Conservation (phyloP, 2,797 vertebrate genomes). For the Tragelaphus oryx region DNA sequence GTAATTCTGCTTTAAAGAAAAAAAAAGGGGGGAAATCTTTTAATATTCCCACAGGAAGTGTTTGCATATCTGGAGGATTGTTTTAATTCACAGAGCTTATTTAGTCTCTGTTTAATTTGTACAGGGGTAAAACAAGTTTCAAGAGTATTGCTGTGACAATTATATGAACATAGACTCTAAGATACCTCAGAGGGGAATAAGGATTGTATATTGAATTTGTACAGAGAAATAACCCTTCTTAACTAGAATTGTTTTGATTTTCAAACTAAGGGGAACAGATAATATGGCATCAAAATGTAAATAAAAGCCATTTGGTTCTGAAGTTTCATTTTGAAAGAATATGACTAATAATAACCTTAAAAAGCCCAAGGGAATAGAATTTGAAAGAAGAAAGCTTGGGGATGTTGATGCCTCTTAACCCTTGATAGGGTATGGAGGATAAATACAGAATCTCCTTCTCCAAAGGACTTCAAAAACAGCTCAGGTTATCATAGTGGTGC, state of each 20-base stretch:
- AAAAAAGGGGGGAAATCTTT: conserved; percentile 11
- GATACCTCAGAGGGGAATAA: neutral
- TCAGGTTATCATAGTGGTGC: neutral
- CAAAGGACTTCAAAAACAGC: neutral
- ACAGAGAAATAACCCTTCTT: conserved; percentile 1
- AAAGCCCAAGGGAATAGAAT: neutral
- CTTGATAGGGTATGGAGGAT: neutral
- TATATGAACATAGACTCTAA: neutral
- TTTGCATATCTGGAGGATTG: conserved; percentile 41
- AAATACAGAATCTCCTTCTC: neutral
- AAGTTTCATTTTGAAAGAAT: neutral
- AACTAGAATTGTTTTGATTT: neutral
- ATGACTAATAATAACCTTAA: neutral
- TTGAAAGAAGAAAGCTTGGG: neutral
- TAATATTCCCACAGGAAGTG: conserved; percentile 51
- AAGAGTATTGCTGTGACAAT: neutral
- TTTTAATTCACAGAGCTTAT: conserved; percentile 26
- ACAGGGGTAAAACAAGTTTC: conserved; percentile 50
- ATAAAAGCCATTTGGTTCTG: neutral
- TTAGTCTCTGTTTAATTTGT: conserved; percentile 55
- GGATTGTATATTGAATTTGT: neutral
- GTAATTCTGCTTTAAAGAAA: conserved; percentile 18
- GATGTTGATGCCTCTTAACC: neutral
- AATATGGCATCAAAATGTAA: neutral
- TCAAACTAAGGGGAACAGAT: neutral